Evolutionary conservation across 2,888 invertebrate species (phyloP), one percentile per base, ranked within the genome.

Genomic region (Apamea epomidion): DNA sequence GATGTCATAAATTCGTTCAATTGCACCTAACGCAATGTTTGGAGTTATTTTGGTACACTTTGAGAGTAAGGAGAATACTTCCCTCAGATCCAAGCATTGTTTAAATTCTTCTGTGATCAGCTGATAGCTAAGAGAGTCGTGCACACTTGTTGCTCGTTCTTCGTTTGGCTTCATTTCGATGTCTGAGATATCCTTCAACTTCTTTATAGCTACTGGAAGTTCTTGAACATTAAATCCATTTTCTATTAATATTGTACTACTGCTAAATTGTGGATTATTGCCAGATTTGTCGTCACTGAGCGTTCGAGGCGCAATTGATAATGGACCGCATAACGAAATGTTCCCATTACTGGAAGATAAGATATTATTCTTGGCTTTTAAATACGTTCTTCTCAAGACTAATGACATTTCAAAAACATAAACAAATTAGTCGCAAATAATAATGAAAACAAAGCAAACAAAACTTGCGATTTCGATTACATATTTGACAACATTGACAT

Each of bases 221-320:
- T 98, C 98, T 89, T 98, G 97, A 42, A 98, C 98, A 77, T 97
- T 97, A n/a, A 96, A 94, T 8, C 98, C 98, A 92, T 98, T 98
- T 94, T 98, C 98, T 76, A 98, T 94, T 70, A 98, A 92, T 80
- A 98, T 97, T 18, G 97, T 97, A 85, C 95, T 96, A 74, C 92
- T 94, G 77, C 92, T 94, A 82, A 95, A 95, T 84, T 96, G 95
- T 74, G 93, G 92, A 87, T 91, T 92, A 86, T 90, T 92, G 64
- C 90, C 90, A 86, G 89, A 89, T 88, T 94, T 95, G 58, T 95
- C 95, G 84, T 96, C 96, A 89, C 94, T 92, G 74, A 92, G 92
- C 74, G 84, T 91, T 84, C 96, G 93, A 81, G 81, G 75, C 76
- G 88, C 73, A 79, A 89, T 84, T 81, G 90, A 84, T 71, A 90